Percentiles rank a stretch among this genome's conserved stretches.
Evolutionary conservation across 2,113 vertebrate species (phyloP).

Genomic region (Etia nguti): DNA sequence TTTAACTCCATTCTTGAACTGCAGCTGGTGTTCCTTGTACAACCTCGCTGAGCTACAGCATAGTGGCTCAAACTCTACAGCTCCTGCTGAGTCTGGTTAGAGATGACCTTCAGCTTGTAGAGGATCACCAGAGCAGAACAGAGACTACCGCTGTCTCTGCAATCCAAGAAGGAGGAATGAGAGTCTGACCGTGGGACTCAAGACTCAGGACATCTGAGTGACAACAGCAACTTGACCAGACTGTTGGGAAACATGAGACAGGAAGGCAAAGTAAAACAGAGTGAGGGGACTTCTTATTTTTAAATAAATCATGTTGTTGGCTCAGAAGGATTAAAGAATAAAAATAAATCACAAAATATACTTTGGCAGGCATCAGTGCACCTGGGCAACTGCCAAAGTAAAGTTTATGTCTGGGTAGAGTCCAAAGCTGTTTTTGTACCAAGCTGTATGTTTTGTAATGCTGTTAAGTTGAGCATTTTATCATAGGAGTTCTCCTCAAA

Average conservation of each 20-base stretch:
- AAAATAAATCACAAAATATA: neutral
- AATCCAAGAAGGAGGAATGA: neutral
- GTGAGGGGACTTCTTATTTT: neutral
- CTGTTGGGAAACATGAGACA: neutral
- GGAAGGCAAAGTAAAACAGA: neutral
- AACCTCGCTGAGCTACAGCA: neutral
- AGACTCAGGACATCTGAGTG: neutral
- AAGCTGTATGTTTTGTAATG: neutral
- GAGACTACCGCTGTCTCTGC: neutral
- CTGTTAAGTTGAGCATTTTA: neutral
- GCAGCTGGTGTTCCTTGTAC: neutral
- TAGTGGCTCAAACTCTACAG: neutral
- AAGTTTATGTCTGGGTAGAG: neutral
- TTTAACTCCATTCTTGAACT: fast-evolving
- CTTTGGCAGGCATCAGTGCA: neutral
- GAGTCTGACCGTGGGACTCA: neutral
- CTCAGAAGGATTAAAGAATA: neutral
- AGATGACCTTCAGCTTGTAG: neutral
- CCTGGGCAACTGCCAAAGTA: neutral
- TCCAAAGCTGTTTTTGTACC: neutral
- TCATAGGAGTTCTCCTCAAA: neutral
- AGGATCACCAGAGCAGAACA: neutral
- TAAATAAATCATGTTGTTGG: neutral
- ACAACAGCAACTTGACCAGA: neutral
- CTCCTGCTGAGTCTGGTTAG: too few species aligned